Base-by-base conservation (phyloP, 2,888 invertebrate genomes). In the Torymus aiolomorphi region DNA sequence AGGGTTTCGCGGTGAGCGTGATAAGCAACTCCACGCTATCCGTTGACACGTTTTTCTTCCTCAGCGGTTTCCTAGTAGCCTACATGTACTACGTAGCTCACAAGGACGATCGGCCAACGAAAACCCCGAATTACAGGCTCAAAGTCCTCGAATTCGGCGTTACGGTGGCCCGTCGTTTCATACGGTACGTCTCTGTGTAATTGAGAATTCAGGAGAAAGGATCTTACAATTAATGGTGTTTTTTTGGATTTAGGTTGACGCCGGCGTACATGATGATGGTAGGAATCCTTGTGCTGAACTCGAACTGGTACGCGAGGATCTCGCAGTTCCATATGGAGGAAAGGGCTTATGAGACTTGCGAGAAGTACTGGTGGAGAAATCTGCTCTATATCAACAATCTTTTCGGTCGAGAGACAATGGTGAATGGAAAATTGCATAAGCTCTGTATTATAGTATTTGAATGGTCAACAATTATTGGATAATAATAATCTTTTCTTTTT, bases 361-460 rank as follows among this genome's bases (percentile, higher is more conserved):
- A 88, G 1, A 91, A 91, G 81, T 91, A 91, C 83, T 92, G 92
- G 92, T 92, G 92, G 92, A 88, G 92, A 82, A 92, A 92, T 85
- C 63, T 92, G 3, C 84, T 92, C 2, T 92, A 92, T 83, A 91
- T 92, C 62, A 91, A 91, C 84, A 92, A 92, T 86, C 86, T 92
- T 2, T 92, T 87, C 81, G 87, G 88, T 4, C 88, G 90, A 75
- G 86, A 89, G 0, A 88, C 90, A 42, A 87, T 89, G 88, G 91
- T 92, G 85, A 77, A 70, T 80, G 2, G 18, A 80, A 42, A 8
- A 42, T 42, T 42, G 42, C 42, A 42, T 31, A 31, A 31, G 31
- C 31, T 31, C 31, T 3, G 31, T 31, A 31, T 31, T 42, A 42
- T 42, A 42, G 5, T 42, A 10, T 42, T 42, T 5, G 1, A 42